A percentile compares a stretch with the other conserved stretches of the same genome.
phyloP scores from a whole-genome alignment of 2,888 invertebrate genomes.

The Disparrhopalites patrizii region DNA sequence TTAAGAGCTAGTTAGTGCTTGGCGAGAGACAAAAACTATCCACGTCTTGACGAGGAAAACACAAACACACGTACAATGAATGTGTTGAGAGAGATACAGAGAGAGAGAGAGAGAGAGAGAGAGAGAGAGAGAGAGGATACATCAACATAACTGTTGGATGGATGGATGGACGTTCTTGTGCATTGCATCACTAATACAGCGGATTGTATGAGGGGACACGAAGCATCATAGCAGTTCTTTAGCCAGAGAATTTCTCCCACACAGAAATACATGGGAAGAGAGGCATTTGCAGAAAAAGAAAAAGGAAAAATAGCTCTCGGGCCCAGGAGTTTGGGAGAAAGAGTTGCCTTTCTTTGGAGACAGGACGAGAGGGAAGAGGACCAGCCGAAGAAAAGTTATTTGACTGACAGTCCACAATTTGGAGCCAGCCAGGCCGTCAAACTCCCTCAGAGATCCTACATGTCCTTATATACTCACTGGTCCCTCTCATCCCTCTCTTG shows the following conservation, averaged over 20 bases:
- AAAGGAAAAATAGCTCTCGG: constrained; percentile 4
- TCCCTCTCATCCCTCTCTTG: too few relatives aligned
- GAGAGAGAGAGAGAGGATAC: not conserved
- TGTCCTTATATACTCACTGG: too few relatives aligned
- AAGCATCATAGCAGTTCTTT: constrained; percentile 7
- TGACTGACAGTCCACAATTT: constrained; percentile 21
- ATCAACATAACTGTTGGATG: constrained; percentile 19
- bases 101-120: not conserved
- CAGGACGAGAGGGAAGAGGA: too few relatives aligned
- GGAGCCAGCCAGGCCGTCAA: constrained; percentile 9
- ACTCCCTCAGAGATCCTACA: too few relatives aligned
- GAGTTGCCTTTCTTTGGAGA: constrained; percentile 14
- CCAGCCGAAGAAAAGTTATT: constrained; percentile 19
- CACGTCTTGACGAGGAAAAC: too few relatives aligned
- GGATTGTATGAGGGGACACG: constrained; percentile 24
- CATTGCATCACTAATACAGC: constrained; percentile 9
- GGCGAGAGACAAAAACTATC: too few relatives aligned
- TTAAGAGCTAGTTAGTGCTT: constrained; percentile 3
- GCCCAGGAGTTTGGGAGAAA: not conserved
- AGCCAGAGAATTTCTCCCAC: not conserved
- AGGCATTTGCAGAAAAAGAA: not conserved
- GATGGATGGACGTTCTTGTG: constrained; percentile 20
- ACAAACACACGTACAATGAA: too few relatives aligned
- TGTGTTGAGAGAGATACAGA: too few relatives aligned
- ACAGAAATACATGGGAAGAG: not conserved